Conservation (phyloP, 2,113 vertebrate species). For the Caloenas nicobarica region DNA sequence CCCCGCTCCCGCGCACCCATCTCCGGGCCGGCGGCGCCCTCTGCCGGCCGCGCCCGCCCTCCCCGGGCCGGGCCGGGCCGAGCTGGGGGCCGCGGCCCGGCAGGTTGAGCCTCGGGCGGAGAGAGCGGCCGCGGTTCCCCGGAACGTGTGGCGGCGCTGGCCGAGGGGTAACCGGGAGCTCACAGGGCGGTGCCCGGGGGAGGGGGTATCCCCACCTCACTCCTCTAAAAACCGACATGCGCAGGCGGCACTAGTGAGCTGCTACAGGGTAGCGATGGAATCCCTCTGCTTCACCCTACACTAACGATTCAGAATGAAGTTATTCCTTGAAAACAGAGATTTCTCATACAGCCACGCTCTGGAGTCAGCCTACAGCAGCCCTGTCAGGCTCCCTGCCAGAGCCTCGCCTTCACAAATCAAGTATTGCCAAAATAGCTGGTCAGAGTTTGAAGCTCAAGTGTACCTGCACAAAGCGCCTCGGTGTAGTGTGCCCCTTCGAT, state of each 20-base stretch:
- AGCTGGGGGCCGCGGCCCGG: too few species aligned
- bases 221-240: not conserved
- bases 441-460: not conserved
- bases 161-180: too few species aligned
- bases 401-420: accelerated
- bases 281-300: accelerated
- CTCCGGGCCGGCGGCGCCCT: not conserved
- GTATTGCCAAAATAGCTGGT: not conserved
- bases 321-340: not conserved
- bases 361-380: not conserved
- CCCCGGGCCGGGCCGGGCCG: too few species aligned
- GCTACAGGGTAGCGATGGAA: accelerated
- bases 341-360: accelerated
- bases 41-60: not conserved
- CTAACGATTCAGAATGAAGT: accelerated
- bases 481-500: accelerated
- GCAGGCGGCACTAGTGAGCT: not conserved
- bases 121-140: accelerated
- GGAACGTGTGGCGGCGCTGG: accelerated
- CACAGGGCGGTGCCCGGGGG: too few species aligned
- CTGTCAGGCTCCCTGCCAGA: accelerated
- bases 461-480: not conserved
- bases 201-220: too few species aligned
- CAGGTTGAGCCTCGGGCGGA: not conserved
- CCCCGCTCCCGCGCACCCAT: not conserved